These are phyloP conservation scores for Nesometra sesokonis DNA, from an alignment of 35 echinoderm and acorn worm species.

Conservation along the genomic window DNA sequence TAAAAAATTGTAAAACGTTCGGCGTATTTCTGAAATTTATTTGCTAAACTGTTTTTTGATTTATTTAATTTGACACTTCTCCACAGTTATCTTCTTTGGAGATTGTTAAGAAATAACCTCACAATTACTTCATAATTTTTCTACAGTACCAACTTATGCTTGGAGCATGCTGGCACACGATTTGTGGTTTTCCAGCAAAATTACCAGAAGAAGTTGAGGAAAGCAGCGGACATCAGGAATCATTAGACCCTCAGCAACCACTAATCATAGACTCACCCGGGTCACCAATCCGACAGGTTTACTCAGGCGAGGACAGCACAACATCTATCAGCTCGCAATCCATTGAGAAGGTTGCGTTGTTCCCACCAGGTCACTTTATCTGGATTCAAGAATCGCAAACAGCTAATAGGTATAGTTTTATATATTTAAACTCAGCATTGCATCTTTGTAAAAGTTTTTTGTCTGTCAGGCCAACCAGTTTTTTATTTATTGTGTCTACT, in stretches of 20 bases:
- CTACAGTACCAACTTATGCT: conserved; percentile 63
- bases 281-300: conserved; percentile 9
- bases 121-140: not conserved
- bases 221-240: not conserved
- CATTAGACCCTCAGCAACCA: conserved; percentile 8
- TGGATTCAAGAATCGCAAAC: not conserved
- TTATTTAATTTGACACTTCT: too few species aligned
- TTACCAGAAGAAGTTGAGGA: conserved; percentile 18
- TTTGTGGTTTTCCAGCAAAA: conserved; percentile 60
- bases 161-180: conserved; percentile 67
- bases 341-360: not conserved
- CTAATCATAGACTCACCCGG: not conserved
- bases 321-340: not conserved
- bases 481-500: too few species aligned
- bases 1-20: too few species aligned
- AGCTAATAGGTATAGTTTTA: not conserved
- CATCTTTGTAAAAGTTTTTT: too few species aligned
- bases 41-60: too few species aligned
- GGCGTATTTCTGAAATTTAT: too few species aligned
- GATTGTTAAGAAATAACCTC: too few species aligned
- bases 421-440: too few species aligned
- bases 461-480: too few species aligned
- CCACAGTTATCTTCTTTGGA: too few species aligned
- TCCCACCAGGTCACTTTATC: not conserved
- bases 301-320: not conserved